Evolutionary conservation across 2,797 vertebrate genomes (phyloP), one percentile per base, ranked within the genome.

Genomic region (Cyprinella venusta): DNA sequence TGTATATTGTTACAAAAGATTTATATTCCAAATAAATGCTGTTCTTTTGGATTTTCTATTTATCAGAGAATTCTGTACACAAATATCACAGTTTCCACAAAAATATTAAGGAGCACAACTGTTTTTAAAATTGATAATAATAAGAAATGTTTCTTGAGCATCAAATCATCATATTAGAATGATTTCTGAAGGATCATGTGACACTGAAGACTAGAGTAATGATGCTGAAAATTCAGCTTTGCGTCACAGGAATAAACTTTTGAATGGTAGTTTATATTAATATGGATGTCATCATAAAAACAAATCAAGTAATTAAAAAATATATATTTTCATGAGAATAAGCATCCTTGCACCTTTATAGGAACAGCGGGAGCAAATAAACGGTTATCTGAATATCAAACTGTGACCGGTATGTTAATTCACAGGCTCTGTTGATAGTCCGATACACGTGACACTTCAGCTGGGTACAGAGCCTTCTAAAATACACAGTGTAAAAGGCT

Each of bases 401-500:
- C 26, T 45, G 61, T 79, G 76, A 64, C 45, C 42, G 65, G 8
- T 63, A 9, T 74, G 26, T 63, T 30, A 30, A 63, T 80, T 80
- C 40, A 69, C 64, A 36, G 52, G 36, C 63, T 67, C 7, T 48
- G 30, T 63, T 71, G 75, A 48, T 33, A 52, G 40, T 72, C 40
- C 33, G 8, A 30, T 38, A 36, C 10, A n/a, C 36, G 50, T 33
- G 19, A 5, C 24, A 56, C 38, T 54, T 42, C n/a, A 61, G 33
- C 19, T 24, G 26, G 38, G 54, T 75, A 75, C 63, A 76, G 19
- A 63, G 40, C 40, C 38, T 48, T 36, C 52, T 33, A 7, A 21
- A 74, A 68, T 52, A 33, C 38, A 56, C 19, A 64, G 21, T 33
- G 13, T 15, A 0, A 76, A 63, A 75, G 33, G 38, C 74, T 61